Evolutionary conservation across 2,797 vertebrate species (phyloP), one percentile per base, ranked within the genome.

Genomic region (Phataginus tricuspis): DNA sequence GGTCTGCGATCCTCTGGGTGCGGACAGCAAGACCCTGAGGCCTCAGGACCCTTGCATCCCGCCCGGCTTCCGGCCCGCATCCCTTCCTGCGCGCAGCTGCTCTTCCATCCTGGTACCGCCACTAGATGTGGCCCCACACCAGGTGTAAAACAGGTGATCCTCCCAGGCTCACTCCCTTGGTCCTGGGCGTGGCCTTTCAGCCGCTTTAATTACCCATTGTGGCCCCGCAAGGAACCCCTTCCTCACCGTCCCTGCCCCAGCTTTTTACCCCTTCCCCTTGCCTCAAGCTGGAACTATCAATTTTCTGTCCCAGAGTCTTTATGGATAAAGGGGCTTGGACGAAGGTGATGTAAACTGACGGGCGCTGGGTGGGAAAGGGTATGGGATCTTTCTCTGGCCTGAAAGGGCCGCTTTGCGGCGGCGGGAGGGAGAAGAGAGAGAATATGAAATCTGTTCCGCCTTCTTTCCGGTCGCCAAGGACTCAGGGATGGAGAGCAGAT

Each of bases 41-140:
- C 71, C 15, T 0, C 21, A 0, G 0, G 10, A 0, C 4, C 34
- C 27, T 51, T 0, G 18, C 16, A 21, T 12, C 23, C 45, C 1
- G 3, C 13, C 19, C 8, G 23, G 0, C 2, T 3, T 25, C n/a
- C 16, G 11, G 25, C 14, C 15, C 57, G 2, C 37, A 0, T 2
- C 11, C 16, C 13, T 5, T n/a, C 45, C 5, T 1, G 12, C 2
- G 5, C 0, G 0, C 1, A 1, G 6, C 19, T 55, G 13, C 14
- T 34, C 34, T 31, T 15, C 6, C 2, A 29, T 8, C 7, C 27
- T 34, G 5, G 2, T 9, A 5, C 6, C 1, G 0, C 16, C 21
- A 13, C 0, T 4, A 71, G 16, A 16, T 27, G 45, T 25, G 5
- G 49, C 37, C 57, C 3, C 8, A 45, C 1, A 9, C 51, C 39